Evolutionary conservation across 1,140 invertebrate genomes (phyloP).

Genomic region (Danaus plexippus): DNA sequence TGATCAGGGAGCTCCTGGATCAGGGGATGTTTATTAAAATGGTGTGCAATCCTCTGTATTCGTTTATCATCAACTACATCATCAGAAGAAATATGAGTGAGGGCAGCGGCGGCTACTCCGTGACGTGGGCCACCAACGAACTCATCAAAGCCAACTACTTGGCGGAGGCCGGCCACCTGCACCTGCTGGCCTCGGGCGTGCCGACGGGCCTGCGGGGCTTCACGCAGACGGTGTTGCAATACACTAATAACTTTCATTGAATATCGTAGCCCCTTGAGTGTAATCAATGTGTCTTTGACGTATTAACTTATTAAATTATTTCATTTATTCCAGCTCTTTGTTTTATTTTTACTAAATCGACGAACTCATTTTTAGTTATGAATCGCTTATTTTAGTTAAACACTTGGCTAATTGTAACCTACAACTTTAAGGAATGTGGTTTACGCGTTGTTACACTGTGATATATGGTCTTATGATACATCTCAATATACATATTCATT

Average conservation of each 20-base stretch:
- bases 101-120: slow-evolving; percentile 24
- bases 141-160: slow-evolving; percentile 40
- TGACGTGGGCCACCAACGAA: slow-evolving; percentile 37
- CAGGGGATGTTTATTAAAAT: slow-evolving; percentile 45
- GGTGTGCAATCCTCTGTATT: slow-evolving; percentile 42
- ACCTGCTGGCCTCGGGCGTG: slow-evolving; percentile 31
- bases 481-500: no score
- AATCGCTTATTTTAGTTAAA: no score
- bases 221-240: slow-evolving; percentile 43
- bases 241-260: slow-evolving; percentile 37
- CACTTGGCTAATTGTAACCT: no score
- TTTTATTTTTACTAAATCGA: neutral
- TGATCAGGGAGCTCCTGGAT: slow-evolving; percentile 50
- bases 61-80: slow-evolving; percentile 40
- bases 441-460: no score
- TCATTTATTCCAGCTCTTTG: neutral
- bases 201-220: slow-evolving; percentile 43
- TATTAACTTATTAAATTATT: slow-evolving; percentile 5
- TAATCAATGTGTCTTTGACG: neutral
- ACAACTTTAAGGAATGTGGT: no score
- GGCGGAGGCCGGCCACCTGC: slow-evolving; percentile 50
- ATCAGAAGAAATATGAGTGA: slow-evolving; percentile 19
- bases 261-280: slow-evolving; percentile 7
- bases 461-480: no score
- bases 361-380: neutral